A percentile compares a stretch with the other conserved stretches of the same genome.
Evolutionary conservation across 2,113 vertebrate species (phyloP).

Genomic region (Mus pahari): DNA sequence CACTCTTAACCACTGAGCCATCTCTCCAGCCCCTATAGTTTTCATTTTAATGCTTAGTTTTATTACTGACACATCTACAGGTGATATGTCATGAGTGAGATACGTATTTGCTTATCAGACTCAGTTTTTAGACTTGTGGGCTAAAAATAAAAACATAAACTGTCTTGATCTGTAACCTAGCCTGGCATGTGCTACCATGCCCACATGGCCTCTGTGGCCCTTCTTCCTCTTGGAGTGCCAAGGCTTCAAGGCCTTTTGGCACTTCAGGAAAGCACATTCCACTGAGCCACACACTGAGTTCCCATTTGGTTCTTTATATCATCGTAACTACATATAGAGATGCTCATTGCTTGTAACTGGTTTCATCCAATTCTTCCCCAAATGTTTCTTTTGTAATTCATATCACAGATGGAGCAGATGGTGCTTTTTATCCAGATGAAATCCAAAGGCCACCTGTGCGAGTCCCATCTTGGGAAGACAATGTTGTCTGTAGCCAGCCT

Average conservation of each 20-base stretch:
- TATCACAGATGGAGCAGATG: conserved; percentile 93
- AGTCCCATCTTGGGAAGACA: conserved; percentile 94
- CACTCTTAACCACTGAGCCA: too few relatives aligned
- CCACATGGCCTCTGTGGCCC: neutral
- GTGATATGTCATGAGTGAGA: neutral
- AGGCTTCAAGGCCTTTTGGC: neutral
- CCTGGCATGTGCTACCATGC: neutral
- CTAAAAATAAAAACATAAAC: conserved; percentile 22
- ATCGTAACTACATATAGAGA: neutral
- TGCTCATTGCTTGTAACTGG: conserved; percentile 24
- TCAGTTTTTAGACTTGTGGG: conserved; percentile 14
- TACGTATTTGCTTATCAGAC: conserved; percentile 6
- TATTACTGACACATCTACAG: neutral
- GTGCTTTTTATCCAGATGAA: conserved; percentile 94
- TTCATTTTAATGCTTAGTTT: conserved; percentile 22
- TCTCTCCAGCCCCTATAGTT: too few relatives aligned
- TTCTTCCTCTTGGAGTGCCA: neutral
- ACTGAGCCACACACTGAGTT: neutral
- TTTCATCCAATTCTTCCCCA: conserved; percentile 14
- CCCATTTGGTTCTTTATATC: conserved; percentile 39
- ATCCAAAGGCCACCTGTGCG: conserved; percentile 94
- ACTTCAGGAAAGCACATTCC: neutral
- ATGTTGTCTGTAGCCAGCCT: conserved; percentile 97
- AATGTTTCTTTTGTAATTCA: conserved; percentile 58
- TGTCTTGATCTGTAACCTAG: neutral